Base-by-base conservation (phyloP, 2,888 invertebrate genomes). In the Pollenia angustigena region DNA sequence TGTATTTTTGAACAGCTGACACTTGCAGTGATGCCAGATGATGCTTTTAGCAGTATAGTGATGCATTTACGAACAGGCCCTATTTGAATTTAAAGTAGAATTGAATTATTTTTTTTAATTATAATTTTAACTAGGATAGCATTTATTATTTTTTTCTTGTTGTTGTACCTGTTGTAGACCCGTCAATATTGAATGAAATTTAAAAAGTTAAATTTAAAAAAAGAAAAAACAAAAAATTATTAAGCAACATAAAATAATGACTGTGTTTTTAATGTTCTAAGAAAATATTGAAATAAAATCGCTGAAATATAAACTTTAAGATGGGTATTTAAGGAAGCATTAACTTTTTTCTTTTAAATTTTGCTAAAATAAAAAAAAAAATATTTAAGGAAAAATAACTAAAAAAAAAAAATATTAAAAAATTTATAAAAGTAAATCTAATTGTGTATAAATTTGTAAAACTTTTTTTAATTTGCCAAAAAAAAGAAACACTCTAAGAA, bases 101-200 rank as follows among this genome's bases (percentile, higher is more conserved):
- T 54, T 72, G 46, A 74, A 62, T 75, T 60, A 69, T 74, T 64
- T 58, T 58, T 58, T 64, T 75, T 79, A 52, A 64, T 81, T 81
- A 58, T 87, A 69, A 64, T 66, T 81, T 76, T 68, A 69, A 42
- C 78, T 86, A 87, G 90, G 87, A 89, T 92, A 92, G 91, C 91
- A 90, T 91, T 91, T 91, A 91, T 91, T 91, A 81, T 81, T 82
- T 75, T 91, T 90, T 91, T 91, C 85, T 89, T 88, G 92, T 92
- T 92, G 92, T 92, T 92, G 92, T 92, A 92, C 92, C 92, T 92
- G 92, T 92, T 92, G 91, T 92, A 92, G 90, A 84, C 87, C 92
- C 92, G 91, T 91, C 92, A 90, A 90, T 83, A 79, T 32, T 81
- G 79, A 46, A 72, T 72, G 44, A 71, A 82, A 74, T 54, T 23